phyloP scores from a whole-genome alignment of 1,140 invertebrate species.

The Cardiocondyla obscurior region DNA sequence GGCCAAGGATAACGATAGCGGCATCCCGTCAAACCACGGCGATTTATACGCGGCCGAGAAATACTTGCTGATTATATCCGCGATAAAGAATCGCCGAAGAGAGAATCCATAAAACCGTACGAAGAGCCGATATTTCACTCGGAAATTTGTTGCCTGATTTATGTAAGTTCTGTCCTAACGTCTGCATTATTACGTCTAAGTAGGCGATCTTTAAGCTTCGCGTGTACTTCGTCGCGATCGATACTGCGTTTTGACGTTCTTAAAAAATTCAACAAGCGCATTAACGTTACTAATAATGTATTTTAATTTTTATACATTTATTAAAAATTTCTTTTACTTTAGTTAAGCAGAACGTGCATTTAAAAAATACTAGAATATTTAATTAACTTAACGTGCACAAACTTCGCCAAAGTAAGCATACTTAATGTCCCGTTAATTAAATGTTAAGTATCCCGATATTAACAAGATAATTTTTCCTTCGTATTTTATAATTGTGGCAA shows the following conservation, averaged over 20 bases:
- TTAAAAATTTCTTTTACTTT: no score
- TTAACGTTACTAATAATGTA: background rate
- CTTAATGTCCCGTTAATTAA: no score
- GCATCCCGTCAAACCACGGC: background rate
- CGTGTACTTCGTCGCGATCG: background rate
- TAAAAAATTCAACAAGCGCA: background rate
- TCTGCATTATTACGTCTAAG: constrained; percentile 21
- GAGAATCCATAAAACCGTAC: background rate
- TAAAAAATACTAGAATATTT: no score
- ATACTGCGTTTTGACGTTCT: background rate
- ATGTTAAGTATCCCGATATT: background rate
- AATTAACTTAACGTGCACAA: no score
- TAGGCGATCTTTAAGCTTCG: constrained; percentile 11
- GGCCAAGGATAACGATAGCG: background rate
- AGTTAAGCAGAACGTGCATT: background rate
- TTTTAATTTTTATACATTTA: no score
- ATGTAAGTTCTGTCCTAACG: background rate
- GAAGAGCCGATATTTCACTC: background rate
- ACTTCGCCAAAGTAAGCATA: no score
- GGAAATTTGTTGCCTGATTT: constrained; percentile 27
- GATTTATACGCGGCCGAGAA: background rate
- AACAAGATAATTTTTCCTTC: background rate
- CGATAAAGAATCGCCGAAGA: background rate
- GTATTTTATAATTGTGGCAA: background rate
- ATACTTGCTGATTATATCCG: constrained; percentile 3